Base-by-base conservation (phyloP, 2,888 invertebrate species). In the Chrysotoxum bicinctum region DNA sequence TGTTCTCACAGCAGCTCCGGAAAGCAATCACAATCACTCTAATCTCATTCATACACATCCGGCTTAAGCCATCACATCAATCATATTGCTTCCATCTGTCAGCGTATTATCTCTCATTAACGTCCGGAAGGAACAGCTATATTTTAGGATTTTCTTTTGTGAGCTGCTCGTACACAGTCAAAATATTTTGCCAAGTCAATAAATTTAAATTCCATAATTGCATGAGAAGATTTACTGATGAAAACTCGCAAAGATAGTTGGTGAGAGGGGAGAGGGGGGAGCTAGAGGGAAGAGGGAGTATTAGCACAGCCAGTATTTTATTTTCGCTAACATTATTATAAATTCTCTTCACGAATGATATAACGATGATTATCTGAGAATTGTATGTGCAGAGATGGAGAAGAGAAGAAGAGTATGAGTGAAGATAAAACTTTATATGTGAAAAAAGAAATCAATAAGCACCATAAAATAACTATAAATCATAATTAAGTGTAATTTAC, bases 401-500 rank as follows among this genome's bases (percentile, higher is more conserved):
- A 48, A 48, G 21, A 12, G 6, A 6, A 8, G 14, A 32, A 21
- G 54, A 35, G 30, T 8, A 19, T 32, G 16, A 45, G 5, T 1
- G 21, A 40, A 50, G n/a, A 45, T 19, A 56, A 64, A 58, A 81
- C 16, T 40, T 21, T 32, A 48, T 30, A 69, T 60, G 43, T 16
- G 54, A 40, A 66, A 56, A 48, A 52, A 62, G 52, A 77, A 84
- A 79, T 84, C 79, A 84, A 79, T 79, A 84, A 84, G 75, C 79
- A 54, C 70, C 84, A 79, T 84, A 80, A 84, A 84, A 84, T 84
- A 75, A 72, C 79, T 75, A 79, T 84, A 84, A 75, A 75, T 84
- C 84, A 79, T 84, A 84, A 84, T 84, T 79, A 79, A 75, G 84
- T 75, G 84, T 84, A 79, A 84, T 79, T 84, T 84, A 84, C 70